A percentile compares a stretch with the other conserved stretches of the same genome.
These are phyloP conservation scores for Chloebia gouldiae DNA, from an alignment of 2,113 vertebrate genomes.

Conservation along the genomic window DNA sequence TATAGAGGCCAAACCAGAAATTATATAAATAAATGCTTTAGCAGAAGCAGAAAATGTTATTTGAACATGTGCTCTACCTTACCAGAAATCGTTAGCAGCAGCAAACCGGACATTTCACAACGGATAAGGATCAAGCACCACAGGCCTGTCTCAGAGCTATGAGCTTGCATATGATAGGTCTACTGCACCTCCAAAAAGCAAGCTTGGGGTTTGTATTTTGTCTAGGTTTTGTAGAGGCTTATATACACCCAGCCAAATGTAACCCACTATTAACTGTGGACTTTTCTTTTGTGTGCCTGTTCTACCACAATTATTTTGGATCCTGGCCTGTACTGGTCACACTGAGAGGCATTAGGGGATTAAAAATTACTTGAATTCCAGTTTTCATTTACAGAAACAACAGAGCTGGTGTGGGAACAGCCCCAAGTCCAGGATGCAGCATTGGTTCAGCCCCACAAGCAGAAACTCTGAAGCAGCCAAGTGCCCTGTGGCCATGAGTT, in stretches of 20 bases:
- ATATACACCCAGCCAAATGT: not conserved
- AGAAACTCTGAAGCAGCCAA: not conserved
- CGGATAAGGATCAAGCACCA: not conserved
- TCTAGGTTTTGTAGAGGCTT: not conserved
- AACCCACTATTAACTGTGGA: not conserved
- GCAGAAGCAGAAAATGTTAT: not conserved
- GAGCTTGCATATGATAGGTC: not conserved
- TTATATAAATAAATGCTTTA: not conserved
- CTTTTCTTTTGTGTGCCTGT: not conserved
- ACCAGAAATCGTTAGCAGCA: not conserved
- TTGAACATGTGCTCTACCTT: not conserved
- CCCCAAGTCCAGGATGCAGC: not conserved
- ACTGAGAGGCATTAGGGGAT: not conserved
- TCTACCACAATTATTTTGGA: not conserved
- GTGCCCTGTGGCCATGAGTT: rapidly evolving
- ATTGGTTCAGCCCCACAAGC: not conserved
- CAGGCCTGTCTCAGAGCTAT: not conserved
- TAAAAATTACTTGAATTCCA: not conserved
- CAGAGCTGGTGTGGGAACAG: rapidly evolving
- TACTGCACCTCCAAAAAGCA: not conserved
- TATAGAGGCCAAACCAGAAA: not conserved
- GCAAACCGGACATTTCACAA: not conserved
- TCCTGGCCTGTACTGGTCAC: not conserved
- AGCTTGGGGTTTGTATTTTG: not conserved
- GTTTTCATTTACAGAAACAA: not conserved